Base-by-base conservation (phyloP, 2,888 invertebrate genomes). In the Sphaeridia pumilis region DNA sequence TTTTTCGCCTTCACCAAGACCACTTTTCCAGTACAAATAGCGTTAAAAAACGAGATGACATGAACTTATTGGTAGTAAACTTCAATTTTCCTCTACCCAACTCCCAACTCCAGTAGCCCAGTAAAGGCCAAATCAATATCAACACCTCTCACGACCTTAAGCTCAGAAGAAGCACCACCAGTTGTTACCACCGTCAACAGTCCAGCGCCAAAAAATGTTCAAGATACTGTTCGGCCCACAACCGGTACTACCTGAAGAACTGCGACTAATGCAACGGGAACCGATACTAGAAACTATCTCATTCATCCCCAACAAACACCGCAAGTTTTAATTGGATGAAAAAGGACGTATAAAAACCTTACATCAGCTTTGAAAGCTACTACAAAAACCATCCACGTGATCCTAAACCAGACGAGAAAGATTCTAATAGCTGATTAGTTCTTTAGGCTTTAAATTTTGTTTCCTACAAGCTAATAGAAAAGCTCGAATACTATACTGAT, bases 291-390 rank as follows among this genome's bases (percentile, higher is more conserved):
- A n/a, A n/a, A n/a, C n/a, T n/a, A n/a, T n/a, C n/a, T n/a, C n/a
- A n/a, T n/a, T n/a, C n/a, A n/a, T n/a, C 59, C 2, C 60, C 59
- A 14, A 61, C 63, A n/a, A 63, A 61, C 47, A 65, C 65, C 4
- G 61, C 61, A 28, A 60, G 60, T 44, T 65, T 63, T n/a, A 72
- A 2, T 69, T 77, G 1, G 82, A 84, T 65, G 78, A 76, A 61
- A 80, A 84, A 66, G 77, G 80, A 22, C 78, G 77, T 66, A 82
- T 90, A n/a, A 2, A 78, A 79, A 50, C 78, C 87, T 0, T 90
- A 92, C 68, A 87, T 92, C 0, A 84, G 87, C 70, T 92, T 92
- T 70, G 75, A 81, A 0, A 82, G 82, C 66, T 92, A 83, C 72
- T 86, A 81, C 65, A 75, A 76, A 55, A n/a, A n/a, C n/a, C n/a